Percentiles rank a stretch among this genome's conserved stretches.
Conservation (phyloP, 2,888 invertebrate species). For the Lottia scabra region DNA sequence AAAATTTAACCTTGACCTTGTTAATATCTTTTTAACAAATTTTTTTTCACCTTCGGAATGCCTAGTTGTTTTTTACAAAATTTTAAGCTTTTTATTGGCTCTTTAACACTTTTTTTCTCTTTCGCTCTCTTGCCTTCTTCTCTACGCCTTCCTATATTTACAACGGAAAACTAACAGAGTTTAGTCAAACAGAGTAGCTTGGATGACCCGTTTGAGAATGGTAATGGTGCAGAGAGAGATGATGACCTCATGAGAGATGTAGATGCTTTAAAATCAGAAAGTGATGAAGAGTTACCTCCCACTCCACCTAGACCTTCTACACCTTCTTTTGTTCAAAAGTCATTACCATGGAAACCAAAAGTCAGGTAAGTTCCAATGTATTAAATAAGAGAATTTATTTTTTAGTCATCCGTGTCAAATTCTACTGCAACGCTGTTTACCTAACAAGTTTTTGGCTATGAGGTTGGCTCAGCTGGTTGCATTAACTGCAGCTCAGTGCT, state of each 20-base stretch:
- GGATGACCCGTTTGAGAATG: conserved; percentile 83
- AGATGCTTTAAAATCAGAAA: conserved; percentile 91
- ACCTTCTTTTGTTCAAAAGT: conserved; percentile 70
- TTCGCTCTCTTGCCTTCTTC: conserved; percentile 23
- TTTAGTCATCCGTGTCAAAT: no score
- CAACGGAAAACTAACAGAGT: conserved; percentile 63
- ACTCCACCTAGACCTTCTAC: conserved; percentile 75
- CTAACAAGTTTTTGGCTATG: no score
- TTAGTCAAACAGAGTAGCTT: conserved; percentile 96
- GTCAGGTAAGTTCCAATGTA: conserved; percentile 72
- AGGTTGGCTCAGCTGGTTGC: no score
- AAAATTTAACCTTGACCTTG: no score
- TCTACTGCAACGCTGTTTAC: no score
- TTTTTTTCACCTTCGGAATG: background rate
- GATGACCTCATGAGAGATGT: conserved; percentile 80
- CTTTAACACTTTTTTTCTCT: conserved; percentile 19
- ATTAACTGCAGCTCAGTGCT: no score
- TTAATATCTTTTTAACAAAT: no score
- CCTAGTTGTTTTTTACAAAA: background rate
- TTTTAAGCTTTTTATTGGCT: conserved; percentile 47
- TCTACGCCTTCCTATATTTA: conserved; percentile 15
- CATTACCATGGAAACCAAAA: conserved; percentile 96
- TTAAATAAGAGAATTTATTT: no score
- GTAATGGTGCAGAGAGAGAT: conserved; percentile 71
- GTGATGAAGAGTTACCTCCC: conserved; percentile 76